Evolutionary conservation across 1,140 invertebrate genomes (phyloP), one percentile per base, ranked within the genome.

Genomic region (Drosophila takahashii): DNA sequence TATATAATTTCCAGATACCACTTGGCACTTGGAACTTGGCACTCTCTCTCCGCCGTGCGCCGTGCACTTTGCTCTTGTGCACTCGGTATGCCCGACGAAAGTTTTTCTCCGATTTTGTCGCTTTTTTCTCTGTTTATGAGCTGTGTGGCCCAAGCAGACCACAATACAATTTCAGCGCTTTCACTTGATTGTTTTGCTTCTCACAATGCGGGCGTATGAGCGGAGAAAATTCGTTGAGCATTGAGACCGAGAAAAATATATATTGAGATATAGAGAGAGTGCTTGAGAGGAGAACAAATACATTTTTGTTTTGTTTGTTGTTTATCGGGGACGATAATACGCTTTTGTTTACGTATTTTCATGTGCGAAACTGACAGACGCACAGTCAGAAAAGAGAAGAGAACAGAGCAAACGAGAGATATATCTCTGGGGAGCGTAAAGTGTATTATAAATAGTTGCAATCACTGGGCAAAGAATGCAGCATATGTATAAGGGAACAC

Each of bases 261-360:
- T 18, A 18, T 18, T 10, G 9, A 42, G 41, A 10, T 42, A 47
- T 58, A 29, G 44, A 29, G 57, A 67, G 69, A 52, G 62, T 41
- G 37, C 50, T 18, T 37, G 18, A 54, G 79, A 78, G 56, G 79
- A 78, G 56, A 81, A 78, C 47, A 83, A 67, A 64, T 79, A 54
- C 29, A 41, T 11, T 61, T 59, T 76, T 83, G 70, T 61, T 59
- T 76, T 83, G 70, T 83, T 86, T 83, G 70, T 62, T 86, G 83
- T 86, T 89, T 89, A 89, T 89, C 81, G 78, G 81, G 76, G 76
- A 58, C 59, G 74, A 77, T 78, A 74, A 72, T 75, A 77, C 48
- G 73, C 79, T 78, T 86, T 87, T 86, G 81, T 86, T 86, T 86
- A 86, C 81, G 75, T 79, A 87, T 86, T 83, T 79, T 79, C 41